Percentiles rank a stretch among this genome's conserved stretches.
Evolutionary conservation across 2,113 vertebrate species (phyloP).

Genomic region (Syrmaticus mikado): DNA sequence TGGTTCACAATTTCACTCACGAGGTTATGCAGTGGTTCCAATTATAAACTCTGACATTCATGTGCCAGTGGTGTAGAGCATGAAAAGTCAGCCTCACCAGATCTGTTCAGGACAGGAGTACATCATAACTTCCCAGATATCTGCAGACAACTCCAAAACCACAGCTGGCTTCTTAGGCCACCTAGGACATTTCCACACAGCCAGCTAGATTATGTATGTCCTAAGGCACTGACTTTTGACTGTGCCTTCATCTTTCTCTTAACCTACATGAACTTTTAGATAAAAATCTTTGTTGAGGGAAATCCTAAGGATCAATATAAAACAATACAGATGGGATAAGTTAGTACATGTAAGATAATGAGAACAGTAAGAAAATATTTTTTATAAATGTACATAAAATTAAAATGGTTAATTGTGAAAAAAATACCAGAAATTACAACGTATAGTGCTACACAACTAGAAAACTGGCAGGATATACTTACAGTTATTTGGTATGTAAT

Average conservation of each 20-base stretch:
- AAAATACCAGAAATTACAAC: background rate
- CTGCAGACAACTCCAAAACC: constrained; percentile 21
- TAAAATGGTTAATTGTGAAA: background rate
- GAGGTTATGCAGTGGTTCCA: constrained; percentile 38
- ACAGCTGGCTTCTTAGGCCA: constrained; percentile 16
- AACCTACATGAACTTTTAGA: background rate
- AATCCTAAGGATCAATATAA: background rate
- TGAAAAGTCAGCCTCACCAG: constrained; percentile 19
- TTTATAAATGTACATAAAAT: background rate
- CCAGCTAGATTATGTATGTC: background rate
- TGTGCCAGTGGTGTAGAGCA: background rate
- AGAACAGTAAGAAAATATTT: background rate
- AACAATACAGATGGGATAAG: background rate
- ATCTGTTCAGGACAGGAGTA: constrained; percentile 23
- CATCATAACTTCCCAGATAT: constrained; percentile 13
- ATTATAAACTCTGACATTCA: constrained; percentile 42
- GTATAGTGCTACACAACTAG: background rate
- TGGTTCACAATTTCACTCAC: constrained; percentile 22
- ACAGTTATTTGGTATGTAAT: background rate
- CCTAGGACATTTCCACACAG: constrained; percentile 18
- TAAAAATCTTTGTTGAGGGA: background rate
- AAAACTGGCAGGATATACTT: background rate
- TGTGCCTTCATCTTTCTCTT: background rate
- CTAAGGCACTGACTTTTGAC: background rate
- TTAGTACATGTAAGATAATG: background rate